Conservation (phyloP, 1,140 invertebrate species). For the Lepeophtheirus salmonis region DNA sequence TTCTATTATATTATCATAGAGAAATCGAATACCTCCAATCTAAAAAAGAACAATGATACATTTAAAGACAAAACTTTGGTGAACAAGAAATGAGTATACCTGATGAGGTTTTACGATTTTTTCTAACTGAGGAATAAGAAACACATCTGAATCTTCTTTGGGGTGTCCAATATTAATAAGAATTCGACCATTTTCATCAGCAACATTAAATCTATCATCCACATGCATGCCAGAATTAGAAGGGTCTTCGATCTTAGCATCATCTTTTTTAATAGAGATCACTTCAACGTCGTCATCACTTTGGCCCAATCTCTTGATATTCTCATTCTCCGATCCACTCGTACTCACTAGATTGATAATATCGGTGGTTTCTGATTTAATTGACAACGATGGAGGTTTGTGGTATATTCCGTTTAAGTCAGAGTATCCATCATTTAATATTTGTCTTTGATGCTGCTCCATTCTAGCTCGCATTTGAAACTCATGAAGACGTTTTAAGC, state of each 20-base stretch:
- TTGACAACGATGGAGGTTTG: no score
- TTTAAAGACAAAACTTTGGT: constrained; percentile 8
- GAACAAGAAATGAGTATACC: no score
- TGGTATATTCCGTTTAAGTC: no score
- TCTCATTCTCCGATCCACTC: not conserved
- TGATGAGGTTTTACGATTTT: constrained; percentile 87
- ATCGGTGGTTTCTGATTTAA: no score
- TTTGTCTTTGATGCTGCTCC: not conserved
- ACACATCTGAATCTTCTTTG: constrained; percentile 75
- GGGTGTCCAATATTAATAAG: constrained; percentile 91
- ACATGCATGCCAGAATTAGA: constrained; percentile 30
- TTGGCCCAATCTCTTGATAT: constrained; percentile 23
- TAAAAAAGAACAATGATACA: constrained; percentile 29
- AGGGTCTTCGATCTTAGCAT: constrained; percentile 46
- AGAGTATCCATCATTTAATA: not conserved
- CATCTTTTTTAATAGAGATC: constrained; percentile 30
- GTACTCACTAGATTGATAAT: not conserved
- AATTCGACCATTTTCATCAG: constrained; percentile 75
- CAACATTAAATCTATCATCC: constrained; percentile 57
- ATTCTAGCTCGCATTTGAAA: constrained; percentile 46
- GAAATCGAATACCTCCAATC: constrained; percentile 84
- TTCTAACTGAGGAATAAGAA: constrained; percentile 75
- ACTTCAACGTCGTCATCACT: constrained; percentile 40
- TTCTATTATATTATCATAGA: constrained; percentile 92
- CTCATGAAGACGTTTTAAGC: constrained; percentile 53